Conservation (phyloP, 1,140 invertebrate species). For the Sesamia nonagrioides region DNA sequence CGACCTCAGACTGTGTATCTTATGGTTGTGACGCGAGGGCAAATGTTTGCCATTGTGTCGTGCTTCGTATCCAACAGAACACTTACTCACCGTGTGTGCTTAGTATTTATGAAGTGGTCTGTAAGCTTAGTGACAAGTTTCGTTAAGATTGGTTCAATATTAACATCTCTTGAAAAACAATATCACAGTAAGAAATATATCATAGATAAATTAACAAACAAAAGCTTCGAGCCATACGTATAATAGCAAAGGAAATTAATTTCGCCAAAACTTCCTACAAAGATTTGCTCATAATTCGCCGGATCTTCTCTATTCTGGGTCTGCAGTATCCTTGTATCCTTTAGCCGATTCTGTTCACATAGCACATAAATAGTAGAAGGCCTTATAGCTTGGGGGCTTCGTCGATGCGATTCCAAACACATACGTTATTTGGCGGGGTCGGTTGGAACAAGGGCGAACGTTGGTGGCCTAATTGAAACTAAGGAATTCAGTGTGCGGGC, state of each 20-base stretch:
- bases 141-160: not conserved
- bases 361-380: slow-evolving; percentile 48
- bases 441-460: slow-evolving; percentile 32
- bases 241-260: slow-evolving; percentile 9
- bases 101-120: slow-evolving; percentile 50
- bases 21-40: slow-evolving; percentile 56
- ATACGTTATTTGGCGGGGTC: slow-evolving; percentile 48
- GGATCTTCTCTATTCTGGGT: slow-evolving; percentile 12
- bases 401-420: slow-evolving; percentile 49
- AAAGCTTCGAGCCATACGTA: not conserved
- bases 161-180: not conserved
- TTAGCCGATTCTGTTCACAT: slow-evolving; percentile 50
- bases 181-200: not conserved
- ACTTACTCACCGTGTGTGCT: slow-evolving; percentile 43
- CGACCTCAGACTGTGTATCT: slow-evolving; percentile 60
- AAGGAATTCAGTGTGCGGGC: slow-evolving; percentile 49
- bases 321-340: slow-evolving; percentile 29
- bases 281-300: slow-evolving; percentile 19
- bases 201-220: not conserved
- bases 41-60: slow-evolving; percentile 55
- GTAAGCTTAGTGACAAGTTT: not conserved
- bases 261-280: not conserved
- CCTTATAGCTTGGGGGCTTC: slow-evolving; percentile 20
- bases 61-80: slow-evolving; percentile 41
- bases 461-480: slow-evolving; percentile 54